Percentiles rank a stretch among this genome's conserved stretches.
Evolutionary conservation across 2,888 invertebrate genomes (phyloP).

Genomic region (Pycnomerus fuliginosus): DNA sequence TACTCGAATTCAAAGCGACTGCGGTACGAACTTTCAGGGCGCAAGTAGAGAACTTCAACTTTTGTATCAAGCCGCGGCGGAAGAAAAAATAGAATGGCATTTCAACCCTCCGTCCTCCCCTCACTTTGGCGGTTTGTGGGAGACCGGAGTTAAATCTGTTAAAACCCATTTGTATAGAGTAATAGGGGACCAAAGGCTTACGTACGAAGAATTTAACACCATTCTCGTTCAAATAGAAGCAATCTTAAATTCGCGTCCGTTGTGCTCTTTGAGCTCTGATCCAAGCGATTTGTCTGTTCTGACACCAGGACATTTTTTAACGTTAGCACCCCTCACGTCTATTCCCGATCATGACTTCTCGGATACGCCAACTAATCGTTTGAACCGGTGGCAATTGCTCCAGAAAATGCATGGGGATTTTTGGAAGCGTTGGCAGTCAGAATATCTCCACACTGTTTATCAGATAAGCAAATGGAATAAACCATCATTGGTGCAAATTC

Average conservation of each 20-base stretch:
- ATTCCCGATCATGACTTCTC: not conserved
- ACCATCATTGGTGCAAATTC: too few relatives aligned
- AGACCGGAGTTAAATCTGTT: not conserved
- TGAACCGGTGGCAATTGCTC: not conserved
- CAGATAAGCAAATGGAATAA: not conserved
- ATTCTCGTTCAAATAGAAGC: slow-evolving; percentile 1
- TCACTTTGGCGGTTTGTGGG: not conserved
- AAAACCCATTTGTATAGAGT: not conserved
- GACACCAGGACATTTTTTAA: not conserved
- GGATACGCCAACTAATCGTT: not conserved
- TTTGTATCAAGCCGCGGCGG: not conserved
- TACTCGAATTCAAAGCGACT: not conserved
- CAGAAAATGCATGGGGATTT: not conserved
- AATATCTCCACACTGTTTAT: not conserved
- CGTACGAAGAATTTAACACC: not conserved
- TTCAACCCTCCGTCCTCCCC: not conserved
- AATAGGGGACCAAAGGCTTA: not conserved
- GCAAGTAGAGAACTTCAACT: not conserved
- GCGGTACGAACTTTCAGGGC: not conserved
- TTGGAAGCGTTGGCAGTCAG: not conserved
- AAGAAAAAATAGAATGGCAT: not conserved
- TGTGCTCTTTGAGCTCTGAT: not conserved
- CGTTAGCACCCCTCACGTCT: not conserved
- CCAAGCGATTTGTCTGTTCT: not conserved
- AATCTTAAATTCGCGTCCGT: not conserved